phyloP scores from a whole-genome alignment of 2,113 vertebrate species.

The Gavia stellata region DNA sequence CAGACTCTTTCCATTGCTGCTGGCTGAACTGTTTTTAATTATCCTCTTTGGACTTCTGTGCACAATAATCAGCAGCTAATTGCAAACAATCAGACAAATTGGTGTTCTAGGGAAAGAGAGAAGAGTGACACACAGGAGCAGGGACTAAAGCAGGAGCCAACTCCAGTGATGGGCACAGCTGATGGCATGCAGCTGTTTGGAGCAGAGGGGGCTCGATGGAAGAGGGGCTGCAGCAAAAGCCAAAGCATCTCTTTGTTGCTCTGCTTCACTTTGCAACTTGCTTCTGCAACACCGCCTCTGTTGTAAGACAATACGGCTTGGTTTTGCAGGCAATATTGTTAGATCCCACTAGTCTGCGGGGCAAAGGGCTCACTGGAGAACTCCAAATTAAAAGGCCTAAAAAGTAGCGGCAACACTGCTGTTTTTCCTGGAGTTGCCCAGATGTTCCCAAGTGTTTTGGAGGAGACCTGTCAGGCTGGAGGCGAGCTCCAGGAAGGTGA shows the following conservation, averaged over 20 bases:
- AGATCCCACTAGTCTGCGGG: not conserved
- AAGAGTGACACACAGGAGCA: not conserved
- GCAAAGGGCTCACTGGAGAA: not conserved
- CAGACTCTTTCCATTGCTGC: not conserved
- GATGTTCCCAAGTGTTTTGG: not conserved
- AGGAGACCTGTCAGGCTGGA: not conserved
- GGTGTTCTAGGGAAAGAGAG: not conserved
- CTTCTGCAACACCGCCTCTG: not conserved
- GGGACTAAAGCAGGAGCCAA: not conserved
- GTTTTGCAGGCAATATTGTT: not conserved
- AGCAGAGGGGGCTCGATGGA: not conserved
- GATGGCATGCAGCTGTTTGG: not conserved
- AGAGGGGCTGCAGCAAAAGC: not conserved
- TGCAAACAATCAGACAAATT: slow-evolving; percentile 18
- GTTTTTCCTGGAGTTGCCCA: not conserved
- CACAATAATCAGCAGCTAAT: slow-evolving; percentile 16
- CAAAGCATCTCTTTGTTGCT: not conserved
- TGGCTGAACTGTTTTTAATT: not conserved
- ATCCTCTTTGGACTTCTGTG: not conserved
- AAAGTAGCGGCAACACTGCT: not conserved
- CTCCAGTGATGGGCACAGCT: not conserved
- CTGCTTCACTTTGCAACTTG: not conserved
- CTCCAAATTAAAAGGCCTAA: not conserved
- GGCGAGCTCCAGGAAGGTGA: not conserved
- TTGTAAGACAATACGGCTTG: not conserved